phyloP scores from a whole-genome alignment of 1,140 invertebrate species.

The Tenebrio molitor region DNA sequence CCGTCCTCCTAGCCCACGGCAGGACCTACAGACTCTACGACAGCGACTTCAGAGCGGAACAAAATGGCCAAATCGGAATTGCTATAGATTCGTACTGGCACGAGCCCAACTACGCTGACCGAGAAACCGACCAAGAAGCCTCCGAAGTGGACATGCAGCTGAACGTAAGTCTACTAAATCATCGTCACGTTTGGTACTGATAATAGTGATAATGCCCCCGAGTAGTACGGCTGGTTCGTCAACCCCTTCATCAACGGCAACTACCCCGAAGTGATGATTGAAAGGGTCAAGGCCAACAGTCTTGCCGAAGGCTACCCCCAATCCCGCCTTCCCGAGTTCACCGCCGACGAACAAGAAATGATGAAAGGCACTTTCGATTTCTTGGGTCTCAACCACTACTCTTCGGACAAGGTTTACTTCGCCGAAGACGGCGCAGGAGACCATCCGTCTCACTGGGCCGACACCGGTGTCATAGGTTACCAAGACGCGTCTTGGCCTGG shows the following conservation, averaged over 20 bases:
- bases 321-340: slow-evolving; percentile 75
- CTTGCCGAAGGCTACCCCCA: slow-evolving; percentile 69
- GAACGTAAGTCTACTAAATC: slow-evolving; percentile 20
- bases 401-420: slow-evolving; percentile 58
- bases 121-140: slow-evolving; percentile 16
- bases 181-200: no score
- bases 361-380: slow-evolving; percentile 75
- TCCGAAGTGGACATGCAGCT: slow-evolving; percentile 9
- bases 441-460: slow-evolving; percentile 12
- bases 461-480: slow-evolving; percentile 5
- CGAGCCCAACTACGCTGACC: slow-evolving; percentile 43
- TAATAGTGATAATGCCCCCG: no score
- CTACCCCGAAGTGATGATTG: slow-evolving; percentile 74
- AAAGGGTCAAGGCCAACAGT: slow-evolving; percentile 70
- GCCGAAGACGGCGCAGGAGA: slow-evolving; percentile 4
- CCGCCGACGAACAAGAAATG: slow-evolving; percentile 70
- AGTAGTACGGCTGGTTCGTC: slow-evolving; percentile 72
- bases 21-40: slow-evolving; percentile 64
- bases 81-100: slow-evolving; percentile 50
- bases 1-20: slow-evolving; percentile 69
- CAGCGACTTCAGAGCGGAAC: slow-evolving; percentile 65
- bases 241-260: slow-evolving; percentile 77
- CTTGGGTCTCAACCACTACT: slow-evolving; percentile 75
- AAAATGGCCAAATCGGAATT: slow-evolving; percentile 56
- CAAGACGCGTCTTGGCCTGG: slow-evolving; percentile 14